Conservation (phyloP, 2,888 invertebrate species). For the Dyspetes luteomarginatus region DNA sequence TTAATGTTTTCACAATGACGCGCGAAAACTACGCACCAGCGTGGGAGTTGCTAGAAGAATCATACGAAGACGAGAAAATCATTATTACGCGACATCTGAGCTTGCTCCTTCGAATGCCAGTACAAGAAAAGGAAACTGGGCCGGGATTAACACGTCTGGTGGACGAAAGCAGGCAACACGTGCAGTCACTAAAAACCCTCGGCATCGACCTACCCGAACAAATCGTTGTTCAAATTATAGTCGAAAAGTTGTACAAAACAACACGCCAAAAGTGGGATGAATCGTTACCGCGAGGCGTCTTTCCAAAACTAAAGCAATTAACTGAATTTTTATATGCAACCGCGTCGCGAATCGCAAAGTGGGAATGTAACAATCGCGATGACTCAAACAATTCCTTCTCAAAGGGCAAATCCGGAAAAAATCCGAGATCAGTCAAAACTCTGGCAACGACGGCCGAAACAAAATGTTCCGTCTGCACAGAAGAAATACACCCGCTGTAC, state of each 20-base stretch:
- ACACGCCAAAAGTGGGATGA: slow-evolving; percentile 23
- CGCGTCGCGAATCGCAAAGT: slow-evolving; percentile 19
- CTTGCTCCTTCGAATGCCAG: slow-evolving; percentile 18
- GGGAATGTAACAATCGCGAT: not conserved
- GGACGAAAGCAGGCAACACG: slow-evolving; percentile 2
- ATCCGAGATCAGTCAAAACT: not conserved
- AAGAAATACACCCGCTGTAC: slow-evolving; percentile 37
- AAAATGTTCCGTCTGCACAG: slow-evolving; percentile 17
- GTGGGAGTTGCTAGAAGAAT: slow-evolving; percentile 43
- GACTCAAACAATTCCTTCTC: not conserved
- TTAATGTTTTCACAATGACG: slow-evolving; percentile 42
- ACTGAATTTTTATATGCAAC: slow-evolving; percentile 35
- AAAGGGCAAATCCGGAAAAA: not conserved
- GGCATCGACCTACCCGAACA: not conserved
- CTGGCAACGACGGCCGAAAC: slow-evolving; percentile 8
- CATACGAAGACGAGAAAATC: slow-evolving; percentile 36
- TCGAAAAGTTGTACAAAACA: not conserved
- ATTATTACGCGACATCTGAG: slow-evolving; percentile 52
- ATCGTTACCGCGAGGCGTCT: slow-evolving; percentile 18
- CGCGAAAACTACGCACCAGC: slow-evolving; percentile 44
- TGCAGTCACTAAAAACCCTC: not conserved
- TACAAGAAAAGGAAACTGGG: slow-evolving; percentile 13
- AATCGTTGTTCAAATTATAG: slow-evolving; percentile 2
- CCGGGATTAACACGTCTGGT: slow-evolving; percentile 6
- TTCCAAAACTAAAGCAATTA: slow-evolving; percentile 29